Percentiles rank a stretch among this genome's conserved stretches.
These are phyloP conservation scores for Oryzias woworae DNA, from an alignment of 2,113 vertebrate species.

Conservation along the genomic window DNA sequence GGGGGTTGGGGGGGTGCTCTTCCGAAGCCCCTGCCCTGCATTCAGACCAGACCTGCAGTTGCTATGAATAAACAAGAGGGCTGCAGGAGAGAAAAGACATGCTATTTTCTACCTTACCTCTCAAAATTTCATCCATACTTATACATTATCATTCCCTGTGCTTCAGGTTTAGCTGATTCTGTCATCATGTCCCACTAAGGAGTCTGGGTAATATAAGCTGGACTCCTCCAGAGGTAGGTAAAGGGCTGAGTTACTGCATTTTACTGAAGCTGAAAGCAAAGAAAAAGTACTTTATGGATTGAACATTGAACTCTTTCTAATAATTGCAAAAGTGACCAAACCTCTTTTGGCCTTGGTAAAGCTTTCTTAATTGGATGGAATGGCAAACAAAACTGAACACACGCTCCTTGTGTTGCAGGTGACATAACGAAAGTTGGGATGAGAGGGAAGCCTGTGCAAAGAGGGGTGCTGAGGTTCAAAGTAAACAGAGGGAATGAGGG, in stretches of 20 bases:
- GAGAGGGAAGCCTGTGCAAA: constrained; percentile 25
- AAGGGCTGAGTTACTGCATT: too few species aligned
- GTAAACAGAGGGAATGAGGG: constrained; percentile 73
- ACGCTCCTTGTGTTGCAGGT: constrained; percentile 33
- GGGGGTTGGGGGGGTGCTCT: constrained; percentile 32
- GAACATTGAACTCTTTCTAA: constrained; percentile 30
- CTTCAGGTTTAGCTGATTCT: constrained; percentile 29
- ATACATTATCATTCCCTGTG: constrained; percentile 60
- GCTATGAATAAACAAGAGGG: constrained; percentile 74
- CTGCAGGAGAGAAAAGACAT: constrained; percentile 52
- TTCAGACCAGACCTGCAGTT: constrained; percentile 37
- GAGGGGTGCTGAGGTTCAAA: constrained; percentile 46
- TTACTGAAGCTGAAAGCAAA: too few species aligned
- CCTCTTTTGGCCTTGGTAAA: constrained; percentile 9
- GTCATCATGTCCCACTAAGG: constrained; percentile 10
- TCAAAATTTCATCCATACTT: constrained; percentile 56
- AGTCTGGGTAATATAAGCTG: too few species aligned
- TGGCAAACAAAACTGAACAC: constrained; percentile 16
- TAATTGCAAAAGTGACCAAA: constrained; percentile 27
- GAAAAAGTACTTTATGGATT: constrained; percentile 19
- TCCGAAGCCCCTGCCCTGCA: constrained; percentile 33
- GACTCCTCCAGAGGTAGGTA: too few species aligned
- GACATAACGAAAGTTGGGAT: constrained; percentile 20
- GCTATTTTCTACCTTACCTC: constrained; percentile 47
- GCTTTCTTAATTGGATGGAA: constrained; percentile 32